phyloP scores from a whole-genome alignment of 2,888 invertebrate species.

The Molorchus minor region DNA sequence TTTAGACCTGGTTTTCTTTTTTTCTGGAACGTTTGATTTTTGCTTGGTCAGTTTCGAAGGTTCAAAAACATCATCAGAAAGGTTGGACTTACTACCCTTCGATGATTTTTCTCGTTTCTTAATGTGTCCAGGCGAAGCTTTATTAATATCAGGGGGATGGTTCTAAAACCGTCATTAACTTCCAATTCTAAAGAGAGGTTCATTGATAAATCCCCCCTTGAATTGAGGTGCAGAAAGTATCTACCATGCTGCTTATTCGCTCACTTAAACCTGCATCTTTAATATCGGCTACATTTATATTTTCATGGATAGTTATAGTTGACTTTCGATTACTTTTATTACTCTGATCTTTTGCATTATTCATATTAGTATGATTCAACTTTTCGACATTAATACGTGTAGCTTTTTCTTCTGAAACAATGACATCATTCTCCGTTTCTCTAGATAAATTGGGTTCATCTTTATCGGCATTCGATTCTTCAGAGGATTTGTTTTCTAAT shows the following conservation, averaged over 20 bases:
- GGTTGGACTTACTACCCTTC: background rate
- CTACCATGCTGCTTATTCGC: conserved; percentile 51
- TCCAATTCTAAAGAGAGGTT: conserved; percentile 52
- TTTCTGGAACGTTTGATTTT: background rate
- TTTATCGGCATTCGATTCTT: background rate
- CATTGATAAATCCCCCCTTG: conserved; percentile 46
- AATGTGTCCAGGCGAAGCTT: no score
- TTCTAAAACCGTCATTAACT: background rate
- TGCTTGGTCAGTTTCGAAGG: background rate
- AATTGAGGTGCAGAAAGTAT: conserved; percentile 51
- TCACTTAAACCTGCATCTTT: conserved; percentile 48
- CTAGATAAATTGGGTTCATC: background rate
- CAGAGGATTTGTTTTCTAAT: background rate
- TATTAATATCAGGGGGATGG: background rate
- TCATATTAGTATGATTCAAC: no score
- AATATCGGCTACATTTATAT: conserved; percentile 49
- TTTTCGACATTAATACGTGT: no score
- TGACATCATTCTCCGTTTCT: background rate
- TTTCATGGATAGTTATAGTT: conserved; percentile 56
- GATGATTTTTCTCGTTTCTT: background rate
- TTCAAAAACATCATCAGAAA: background rate
- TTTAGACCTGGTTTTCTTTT: background rate
- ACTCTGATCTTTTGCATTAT: background rate
- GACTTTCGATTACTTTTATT: conserved; percentile 35
- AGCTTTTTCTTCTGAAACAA: background rate